Base-by-base conservation (phyloP, 2,888 invertebrate species). In the Lasioglossum lativentre region DNA sequence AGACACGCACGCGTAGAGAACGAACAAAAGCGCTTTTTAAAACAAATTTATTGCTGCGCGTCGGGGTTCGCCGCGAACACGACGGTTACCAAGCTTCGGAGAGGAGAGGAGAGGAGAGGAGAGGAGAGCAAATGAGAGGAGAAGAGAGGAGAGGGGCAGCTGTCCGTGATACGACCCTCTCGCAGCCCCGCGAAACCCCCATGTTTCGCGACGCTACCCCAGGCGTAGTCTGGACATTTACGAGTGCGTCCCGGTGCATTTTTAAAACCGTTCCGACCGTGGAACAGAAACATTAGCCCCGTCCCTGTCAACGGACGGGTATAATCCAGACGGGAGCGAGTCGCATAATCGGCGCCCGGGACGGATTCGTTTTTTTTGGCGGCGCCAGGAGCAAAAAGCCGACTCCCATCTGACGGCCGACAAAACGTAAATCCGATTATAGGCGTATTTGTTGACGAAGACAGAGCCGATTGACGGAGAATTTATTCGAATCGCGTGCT, bases 1-100 rank as follows among this genome's bases (percentile, higher is more conserved):
- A 83, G 76, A 78, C 82, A 76, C 73, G 73, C 73, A 76, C 77
- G 72, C 70, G 75, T 16, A 83, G 75, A 83, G 75, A 63, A 86
- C 86, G 86, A 89, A 92, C 92, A 92, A 93, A 93, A 92, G 92
- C 90, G 91, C 90, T 93, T 93, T 93, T 93, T 92, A 91, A 92
- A 93, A 89, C 82, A 90, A 93, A 93, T 93, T 93, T 93, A 93
- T 93, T 88, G 87, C 90, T 80, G 76, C 78, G 86, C 91, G 80
- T 72, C 84, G 82, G 83, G 87, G 86, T 83, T 88, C 80, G 85
- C 87, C 89, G 83, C 89, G 89, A 92, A 91, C 92, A 91, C 85
- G 89, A 74, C 88, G 92, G 86, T 89, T 88, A 85, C 82, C 83
- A 76, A 73, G 84, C 75, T 10, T n/a, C 12, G 30, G 19, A 8